phyloP scores from a whole-genome alignment of 2,797 vertebrate species.

The Hozukius guyotensis region DNA sequence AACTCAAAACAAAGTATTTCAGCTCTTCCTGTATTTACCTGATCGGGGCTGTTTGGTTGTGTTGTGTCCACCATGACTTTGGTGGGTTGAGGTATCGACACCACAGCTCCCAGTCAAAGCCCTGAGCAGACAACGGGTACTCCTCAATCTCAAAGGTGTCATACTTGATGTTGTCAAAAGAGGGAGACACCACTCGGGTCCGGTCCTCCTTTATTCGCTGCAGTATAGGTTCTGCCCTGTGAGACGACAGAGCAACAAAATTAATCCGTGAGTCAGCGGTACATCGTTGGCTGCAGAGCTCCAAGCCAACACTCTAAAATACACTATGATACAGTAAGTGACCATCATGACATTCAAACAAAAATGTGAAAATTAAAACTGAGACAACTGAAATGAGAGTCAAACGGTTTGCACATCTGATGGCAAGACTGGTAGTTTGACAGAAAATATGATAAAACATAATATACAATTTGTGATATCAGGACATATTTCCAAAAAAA shows the following conservation, averaged over 20 bases:
- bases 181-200: constrained; percentile 93
- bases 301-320: neutral
- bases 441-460: neutral
- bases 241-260: neutral
- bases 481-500: neutral
- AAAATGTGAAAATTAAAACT: neutral
- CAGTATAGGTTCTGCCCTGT: constrained; percentile 94
- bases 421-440: neutral
- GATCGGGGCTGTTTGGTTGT: constrained; percentile 93
- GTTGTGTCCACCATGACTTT: constrained; percentile 94
- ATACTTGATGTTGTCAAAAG: constrained; percentile 97
- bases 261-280: neutral
- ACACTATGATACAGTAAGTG: neutral
- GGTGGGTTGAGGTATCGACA: constrained; percentile 96
- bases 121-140: constrained; percentile 94
- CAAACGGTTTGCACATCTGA: neutral
- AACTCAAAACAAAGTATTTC: neutral
- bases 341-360: neutral
- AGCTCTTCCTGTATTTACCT: constrained; percentile 77
- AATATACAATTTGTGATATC: neutral
- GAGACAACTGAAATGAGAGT: neutral
- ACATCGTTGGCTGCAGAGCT: neutral
- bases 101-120: constrained; percentile 98
- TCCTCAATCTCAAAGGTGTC: constrained; percentile 97
- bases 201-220: constrained; percentile 93